These are phyloP conservation scores for Elanoides forficatus DNA, from an alignment of 2,113 vertebrate species.

Conservation along the genomic window DNA sequence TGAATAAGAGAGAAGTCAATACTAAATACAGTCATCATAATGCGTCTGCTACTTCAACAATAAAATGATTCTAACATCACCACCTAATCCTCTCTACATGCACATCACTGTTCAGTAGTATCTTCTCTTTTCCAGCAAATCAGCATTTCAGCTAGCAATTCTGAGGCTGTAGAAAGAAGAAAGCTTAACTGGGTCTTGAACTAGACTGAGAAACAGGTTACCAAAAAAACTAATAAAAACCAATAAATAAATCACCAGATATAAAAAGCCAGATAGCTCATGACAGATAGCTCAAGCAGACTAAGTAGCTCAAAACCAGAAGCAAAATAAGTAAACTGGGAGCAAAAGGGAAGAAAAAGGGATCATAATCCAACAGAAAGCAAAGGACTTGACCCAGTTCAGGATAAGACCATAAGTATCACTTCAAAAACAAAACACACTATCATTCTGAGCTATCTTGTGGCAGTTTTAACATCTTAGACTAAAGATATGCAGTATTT, in stretches of 20 bases:
- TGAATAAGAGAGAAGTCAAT: neutral
- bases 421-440: neutral
- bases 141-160: neutral
- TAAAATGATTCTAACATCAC: neutral
- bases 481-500: rapidly evolving
- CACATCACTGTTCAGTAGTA: rapidly evolving
- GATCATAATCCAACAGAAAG: neutral
- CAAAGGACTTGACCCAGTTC: neutral
- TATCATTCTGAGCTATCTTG: neutral
- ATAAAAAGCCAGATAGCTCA: neutral
- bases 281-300: neutral
- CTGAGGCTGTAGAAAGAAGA: neutral
- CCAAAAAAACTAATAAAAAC: neutral
- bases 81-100: neutral
- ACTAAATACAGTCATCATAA: neutral
- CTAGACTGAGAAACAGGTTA: neutral
- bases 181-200: neutral
- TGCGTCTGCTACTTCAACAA: neutral
- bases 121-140: neutral
- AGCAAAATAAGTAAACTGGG: neutral
- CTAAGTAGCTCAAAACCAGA: neutral
- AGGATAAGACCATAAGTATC: neutral
- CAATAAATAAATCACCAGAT: neutral
- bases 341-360: neutral
- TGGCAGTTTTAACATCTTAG: neutral